Base-by-base conservation (phyloP, 2,888 invertebrate genomes). In the Harpalus rufipes region DNA sequence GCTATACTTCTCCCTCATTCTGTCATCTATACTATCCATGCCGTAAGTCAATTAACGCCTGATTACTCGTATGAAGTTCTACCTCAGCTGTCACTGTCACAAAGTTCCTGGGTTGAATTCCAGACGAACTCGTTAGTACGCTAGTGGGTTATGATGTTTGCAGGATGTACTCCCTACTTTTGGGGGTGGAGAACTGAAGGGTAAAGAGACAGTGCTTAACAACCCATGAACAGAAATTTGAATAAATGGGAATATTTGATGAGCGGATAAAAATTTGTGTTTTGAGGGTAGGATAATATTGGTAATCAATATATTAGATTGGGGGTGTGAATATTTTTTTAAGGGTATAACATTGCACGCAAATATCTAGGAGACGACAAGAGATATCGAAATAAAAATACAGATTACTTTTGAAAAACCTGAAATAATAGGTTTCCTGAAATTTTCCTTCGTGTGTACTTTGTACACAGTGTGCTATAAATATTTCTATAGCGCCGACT, bases 11-110 rank as follows among this genome's bases (percentile, higher is more conserved):
- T 39, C 32, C 41, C 32, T 18, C 25, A 59, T 63, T 6, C 51
- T 44, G 72, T 74, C 72, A 74, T 41, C 14, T n/a, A 68, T 16
- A 74, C 18, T 61, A 83, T 61, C 12, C 51, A 7, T 41, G 41
- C 41, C 7, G 14, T 84, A 84, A 84, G 78, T 84, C 56, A 32
- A 84, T 84, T 84, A 84, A 84, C 63, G 65, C 63, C 56, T 84
- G 84, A 84, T 84, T 78, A 84, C 84, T 61, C 51, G 63, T 84
- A 76, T 84, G 84, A 78, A 78, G 78, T 74, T 83, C 72, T 21
- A 58, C 72, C 78, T 80, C 80, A 61, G n/a, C 41, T 74, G 72
- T 74, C 72, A 74, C 72, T 41, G 61, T 59, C 74, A 61, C 41
- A 16, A n/a, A 7, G 65, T 65, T 25, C 56, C 58, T 8, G 59